phyloP scores from a whole-genome alignment of 37 sponge, comb jelly and placozoan species.

The Ianthella basta region DNA sequence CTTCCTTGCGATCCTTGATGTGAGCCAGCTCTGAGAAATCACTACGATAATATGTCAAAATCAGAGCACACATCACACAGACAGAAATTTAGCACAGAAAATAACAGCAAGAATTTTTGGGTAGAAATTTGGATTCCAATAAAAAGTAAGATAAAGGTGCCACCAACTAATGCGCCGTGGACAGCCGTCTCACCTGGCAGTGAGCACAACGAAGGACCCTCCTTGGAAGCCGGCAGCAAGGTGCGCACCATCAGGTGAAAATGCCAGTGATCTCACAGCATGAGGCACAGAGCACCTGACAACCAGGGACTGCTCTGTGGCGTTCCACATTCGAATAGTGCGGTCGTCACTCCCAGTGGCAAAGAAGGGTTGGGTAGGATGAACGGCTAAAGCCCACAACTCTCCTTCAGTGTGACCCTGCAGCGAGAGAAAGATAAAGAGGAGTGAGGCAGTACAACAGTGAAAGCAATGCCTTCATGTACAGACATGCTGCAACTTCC shows the following conservation, averaged over 20 bases:
- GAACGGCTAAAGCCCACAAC: slow-evolving; percentile 93
- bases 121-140: no score
- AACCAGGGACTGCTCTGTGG: slow-evolving; percentile 34
- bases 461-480: background rate
- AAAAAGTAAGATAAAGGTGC: no score
- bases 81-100: no score
- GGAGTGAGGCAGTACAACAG: no score
- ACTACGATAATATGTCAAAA: slow-evolving; percentile 33
- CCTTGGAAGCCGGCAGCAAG: slow-evolving; percentile 88
- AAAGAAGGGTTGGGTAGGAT: slow-evolving; percentile 71
- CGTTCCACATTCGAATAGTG: slow-evolving; percentile 79
- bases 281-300: slow-evolving; percentile 48
- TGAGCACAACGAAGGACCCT: slow-evolving; percentile 81
- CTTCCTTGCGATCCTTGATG: slow-evolving; percentile 84
- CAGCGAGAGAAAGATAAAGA: background rate
- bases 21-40: slow-evolving; percentile 55
- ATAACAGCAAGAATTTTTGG: no score
- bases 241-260: slow-evolving; percentile 83
- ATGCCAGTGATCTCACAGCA: slow-evolving; percentile 84
- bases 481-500: background rate
- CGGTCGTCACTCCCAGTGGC: slow-evolving; percentile 93
- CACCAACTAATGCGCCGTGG: no score
- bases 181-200: slow-evolving; percentile 63
- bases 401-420: slow-evolving; percentile 95
- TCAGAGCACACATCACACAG: no score